phyloP scores from a whole-genome alignment of 2,888 invertebrate species.

The Mimachlamys varia region DNA sequence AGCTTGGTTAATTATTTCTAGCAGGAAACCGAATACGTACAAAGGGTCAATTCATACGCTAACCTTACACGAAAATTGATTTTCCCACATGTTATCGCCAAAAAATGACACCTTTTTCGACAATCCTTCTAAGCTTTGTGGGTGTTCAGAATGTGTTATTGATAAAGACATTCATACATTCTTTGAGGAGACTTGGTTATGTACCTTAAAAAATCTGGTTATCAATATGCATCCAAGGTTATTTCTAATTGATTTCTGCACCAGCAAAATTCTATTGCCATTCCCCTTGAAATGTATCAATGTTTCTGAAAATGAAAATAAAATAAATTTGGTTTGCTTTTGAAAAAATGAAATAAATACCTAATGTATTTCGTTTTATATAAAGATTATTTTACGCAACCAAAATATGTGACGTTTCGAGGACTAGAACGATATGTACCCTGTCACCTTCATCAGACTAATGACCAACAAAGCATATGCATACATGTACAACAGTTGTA shows the following conservation, averaged over 20 bases:
- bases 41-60: background rate
- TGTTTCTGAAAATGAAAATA: background rate
- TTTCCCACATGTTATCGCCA: constrained; percentile 14
- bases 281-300: background rate
- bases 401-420: too few relatives aligned
- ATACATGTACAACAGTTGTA: too few relatives aligned
- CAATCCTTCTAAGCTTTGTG: background rate
- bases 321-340: background rate
- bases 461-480: too few relatives aligned
- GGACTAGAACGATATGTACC: too few relatives aligned
- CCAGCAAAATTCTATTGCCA: background rate
- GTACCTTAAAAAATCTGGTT: background rate
- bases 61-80: constrained; percentile 21
- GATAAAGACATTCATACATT: background rate
- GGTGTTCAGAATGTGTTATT: constrained; percentile 24
- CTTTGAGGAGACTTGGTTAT: background rate
- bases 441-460: too few relatives aligned
- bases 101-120: constrained; percentile 8
- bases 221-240: background rate
- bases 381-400: too few relatives aligned
- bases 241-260: background rate
- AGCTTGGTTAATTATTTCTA: constrained; percentile 26
- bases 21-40: constrained; percentile 11
- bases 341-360: background rate
- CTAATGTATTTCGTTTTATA: too few relatives aligned